A percentile compares a stretch with the other conserved stretches of the same genome.
These are phyloP conservation scores for Aulostomus chinensis DNA, from an alignment of 2,797 vertebrate genomes.

Conservation along the genomic window DNA sequence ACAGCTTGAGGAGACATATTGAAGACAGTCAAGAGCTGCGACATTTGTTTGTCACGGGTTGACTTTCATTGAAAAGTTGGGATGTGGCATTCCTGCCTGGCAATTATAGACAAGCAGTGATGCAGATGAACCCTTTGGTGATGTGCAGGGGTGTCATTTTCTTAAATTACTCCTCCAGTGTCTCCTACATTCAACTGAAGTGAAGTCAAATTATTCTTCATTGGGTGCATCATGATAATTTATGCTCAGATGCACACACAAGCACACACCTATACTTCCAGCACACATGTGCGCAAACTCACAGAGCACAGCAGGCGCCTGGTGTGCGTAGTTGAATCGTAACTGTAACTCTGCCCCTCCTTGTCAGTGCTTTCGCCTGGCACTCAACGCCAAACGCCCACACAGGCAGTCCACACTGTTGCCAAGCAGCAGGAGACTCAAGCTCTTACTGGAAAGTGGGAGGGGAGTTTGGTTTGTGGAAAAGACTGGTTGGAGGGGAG, in stretches of 20 bases:
- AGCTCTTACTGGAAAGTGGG: slow-evolving; percentile 46
- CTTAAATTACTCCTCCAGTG: slow-evolving; percentile 33
- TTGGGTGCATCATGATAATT: slow-evolving; percentile 37
- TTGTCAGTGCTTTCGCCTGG: slow-evolving; percentile 67
- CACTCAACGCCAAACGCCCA: slow-evolving; percentile 69
- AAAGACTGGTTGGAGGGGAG: slow-evolving; percentile 16
- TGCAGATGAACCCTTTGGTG: slow-evolving; percentile 4
- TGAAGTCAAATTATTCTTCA: slow-evolving; percentile 40
- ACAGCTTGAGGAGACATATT: slow-evolving; percentile 27
- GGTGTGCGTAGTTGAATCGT: slow-evolving; percentile 49
- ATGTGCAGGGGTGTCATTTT: slow-evolving; percentile 24
- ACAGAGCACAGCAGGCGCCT: slow-evolving; percentile 60
- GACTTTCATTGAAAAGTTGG: slow-evolving; percentile 26
- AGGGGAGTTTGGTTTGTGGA: slow-evolving; percentile 14
- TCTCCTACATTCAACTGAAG: slow-evolving; percentile 40
- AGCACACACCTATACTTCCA: slow-evolving; percentile 1
- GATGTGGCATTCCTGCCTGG: background rate
- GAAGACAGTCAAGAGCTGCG: slow-evolving; percentile 18
- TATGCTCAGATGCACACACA: slow-evolving; percentile 24
- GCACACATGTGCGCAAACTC: too few relatives aligned
- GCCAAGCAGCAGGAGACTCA: slow-evolving; percentile 80
- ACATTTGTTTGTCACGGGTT: background rate
- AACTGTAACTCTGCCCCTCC: slow-evolving; percentile 71
- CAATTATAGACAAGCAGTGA: slow-evolving; percentile 8
- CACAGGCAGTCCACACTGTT: slow-evolving; percentile 75